Evolutionary conservation across 2,888 invertebrate species (phyloP), one percentile per base, ranked within the genome.

Genomic region (Pandemis heparana): DNA sequence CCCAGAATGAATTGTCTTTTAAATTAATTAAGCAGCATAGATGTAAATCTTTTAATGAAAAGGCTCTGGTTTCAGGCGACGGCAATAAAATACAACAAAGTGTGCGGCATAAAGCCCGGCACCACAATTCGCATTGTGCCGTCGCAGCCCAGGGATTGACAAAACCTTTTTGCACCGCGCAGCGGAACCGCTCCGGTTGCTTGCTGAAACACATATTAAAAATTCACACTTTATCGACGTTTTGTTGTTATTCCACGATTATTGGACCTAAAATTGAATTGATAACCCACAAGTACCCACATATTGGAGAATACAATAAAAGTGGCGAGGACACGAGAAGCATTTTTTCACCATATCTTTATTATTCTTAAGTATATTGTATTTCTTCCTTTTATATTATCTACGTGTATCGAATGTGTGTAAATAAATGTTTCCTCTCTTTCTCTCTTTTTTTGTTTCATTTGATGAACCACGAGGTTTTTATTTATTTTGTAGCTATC

Each of bases 81-180:
- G 10, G 43, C 56, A 56, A 56, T 56, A 56, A 56, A 61, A 60
- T 39, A n/a, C 39, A 65, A 65, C 46, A 71, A 64, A 56, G 64
- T 43, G 12, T 32, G 18, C 38, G 18, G 53, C 43, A 62, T 39
- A 14, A 64, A 71, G n/a, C 32, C 18, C 53, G 18, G 43, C 53
- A 0, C 18, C 16, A 71, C 71, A 71, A 71, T 60, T 32, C 65
- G 71, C 46, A 64, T 59, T 71, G 59, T 71, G 32, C 38, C 43
- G 23, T 23, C 38, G 39, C 23, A 53, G 41, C 53, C 70, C 16
- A 16, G 12, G 12, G 18, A 23, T 43, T 62, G 62, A 62, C 18
- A 62, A 62, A 18, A 62, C 41, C 62, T 43, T 43, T 18, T 61
- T 62, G 62, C 62, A 38, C n/a, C 38, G 46, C 38, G 39, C 56